These are phyloP conservation scores for Aphis craccivora DNA, from an alignment of 1,140 invertebrate genomes.

Conservation along the genomic window DNA sequence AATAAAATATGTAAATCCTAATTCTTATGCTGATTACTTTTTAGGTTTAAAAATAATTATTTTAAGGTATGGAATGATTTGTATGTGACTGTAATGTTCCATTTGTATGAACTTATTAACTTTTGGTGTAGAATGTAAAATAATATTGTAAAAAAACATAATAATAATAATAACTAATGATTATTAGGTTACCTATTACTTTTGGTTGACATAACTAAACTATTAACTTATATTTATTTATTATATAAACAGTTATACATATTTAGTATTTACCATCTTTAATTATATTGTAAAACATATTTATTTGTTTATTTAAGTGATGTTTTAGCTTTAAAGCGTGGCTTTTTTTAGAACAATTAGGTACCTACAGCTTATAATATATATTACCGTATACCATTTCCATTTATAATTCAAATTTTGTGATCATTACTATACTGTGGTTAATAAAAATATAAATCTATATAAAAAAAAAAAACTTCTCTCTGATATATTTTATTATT, in stretches of 20 bases:
- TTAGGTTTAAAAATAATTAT: constrained; percentile 5
- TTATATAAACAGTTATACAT: constrained; percentile 16
- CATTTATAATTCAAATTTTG: constrained; percentile 38
- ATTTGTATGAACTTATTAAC: neutral
- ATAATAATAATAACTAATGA: constrained; percentile 4
- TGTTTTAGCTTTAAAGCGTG: constrained; percentile 40
- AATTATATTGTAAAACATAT: constrained; percentile 32
- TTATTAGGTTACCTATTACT: neutral
- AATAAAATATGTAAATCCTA: constrained; percentile 33
- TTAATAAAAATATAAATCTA: constrained; percentile 41
- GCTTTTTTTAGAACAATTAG: constrained; percentile 29
- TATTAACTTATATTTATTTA: constrained; percentile 18
- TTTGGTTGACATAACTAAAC: constrained; percentile 28
- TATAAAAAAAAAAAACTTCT: neutral
- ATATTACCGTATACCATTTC: neutral
- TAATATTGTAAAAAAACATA: constrained; percentile 16
- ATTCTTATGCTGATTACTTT: constrained; percentile 12
- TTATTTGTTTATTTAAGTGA: constrained; percentile 21
- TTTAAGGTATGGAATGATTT: constrained; percentile 17
- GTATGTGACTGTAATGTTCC: constrained; percentile 3
- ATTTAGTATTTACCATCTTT: neutral
- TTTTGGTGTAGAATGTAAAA: constrained; percentile 24
- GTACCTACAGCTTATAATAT: constrained; percentile 2
- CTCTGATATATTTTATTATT: neutral
- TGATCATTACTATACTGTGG: constrained; percentile 41